Evolutionary conservation across 2,797 vertebrate species (phyloP).

Genomic region (Bothrops alternatus): DNA sequence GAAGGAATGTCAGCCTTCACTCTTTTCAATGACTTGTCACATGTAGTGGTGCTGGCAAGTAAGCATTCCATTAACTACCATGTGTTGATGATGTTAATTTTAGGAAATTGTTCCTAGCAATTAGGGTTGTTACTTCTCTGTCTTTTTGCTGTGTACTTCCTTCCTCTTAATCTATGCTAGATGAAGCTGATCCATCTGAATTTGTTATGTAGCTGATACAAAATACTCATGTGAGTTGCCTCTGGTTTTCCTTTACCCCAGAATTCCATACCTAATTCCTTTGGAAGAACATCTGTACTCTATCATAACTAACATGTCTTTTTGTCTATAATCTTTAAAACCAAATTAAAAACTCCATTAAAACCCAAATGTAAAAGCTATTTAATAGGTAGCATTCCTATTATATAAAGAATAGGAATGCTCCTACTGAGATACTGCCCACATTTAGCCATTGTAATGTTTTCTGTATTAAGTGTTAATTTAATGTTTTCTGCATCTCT

Average conservation of each 20-base stretch:
- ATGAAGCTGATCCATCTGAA: neutral
- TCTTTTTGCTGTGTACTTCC: neutral
- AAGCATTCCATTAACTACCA: neutral
- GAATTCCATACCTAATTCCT: constrained; percentile 2
- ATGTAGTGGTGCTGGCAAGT: neutral
- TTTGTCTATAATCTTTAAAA: neutral
- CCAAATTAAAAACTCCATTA: neutral
- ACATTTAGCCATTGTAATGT: neutral
- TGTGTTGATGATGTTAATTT: neutral
- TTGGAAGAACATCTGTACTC: neutral
- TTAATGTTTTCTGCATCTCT: neutral
- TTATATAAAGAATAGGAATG: neutral
- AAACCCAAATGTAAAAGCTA: neutral
- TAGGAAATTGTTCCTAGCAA: neutral
- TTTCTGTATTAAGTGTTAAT: neutral
- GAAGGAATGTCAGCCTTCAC: neutral
- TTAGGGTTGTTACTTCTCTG: neutral
- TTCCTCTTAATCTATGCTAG: neutral
- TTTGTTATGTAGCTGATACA: neutral
- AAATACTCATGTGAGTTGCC: neutral
- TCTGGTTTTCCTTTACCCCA: neutral
- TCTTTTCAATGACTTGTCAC: neutral
- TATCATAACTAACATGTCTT: neutral
- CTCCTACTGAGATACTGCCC: neutral
- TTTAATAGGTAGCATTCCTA: neutral